phyloP scores from a whole-genome alignment of 2,888 invertebrate species.

The Zhuqinia jingwanae region DNA sequence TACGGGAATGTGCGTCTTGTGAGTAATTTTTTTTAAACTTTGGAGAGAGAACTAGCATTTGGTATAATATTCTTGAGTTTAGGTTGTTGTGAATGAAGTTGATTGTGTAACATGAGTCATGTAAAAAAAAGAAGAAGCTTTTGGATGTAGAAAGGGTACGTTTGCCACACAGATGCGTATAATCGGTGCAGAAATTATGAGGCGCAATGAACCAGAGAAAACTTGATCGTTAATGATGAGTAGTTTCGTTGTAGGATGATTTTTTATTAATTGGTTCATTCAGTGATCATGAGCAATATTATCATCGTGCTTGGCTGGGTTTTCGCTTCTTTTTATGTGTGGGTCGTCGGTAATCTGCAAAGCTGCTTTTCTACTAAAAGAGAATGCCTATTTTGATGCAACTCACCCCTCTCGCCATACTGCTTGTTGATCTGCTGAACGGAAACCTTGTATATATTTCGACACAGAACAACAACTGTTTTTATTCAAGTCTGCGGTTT shows the following conservation, averaged over 20 bases:
- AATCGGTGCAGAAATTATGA: constrained; percentile 54
- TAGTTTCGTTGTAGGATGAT: no score
- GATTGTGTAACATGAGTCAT: constrained; percentile 46
- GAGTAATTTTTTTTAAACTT: constrained; percentile 60
- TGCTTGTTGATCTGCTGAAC: constrained; percentile 15
- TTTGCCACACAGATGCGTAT: constrained; percentile 55
- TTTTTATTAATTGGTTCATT: constrained; percentile 70
- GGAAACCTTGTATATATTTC: constrained; percentile 25
- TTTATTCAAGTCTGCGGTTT: constrained; percentile 70
- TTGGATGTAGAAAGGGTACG: no score
- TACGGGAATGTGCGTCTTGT: constrained; percentile 71
- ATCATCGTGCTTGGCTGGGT: constrained; percentile 38
- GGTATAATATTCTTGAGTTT: constrained; percentile 2
- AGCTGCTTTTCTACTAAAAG: background rate
- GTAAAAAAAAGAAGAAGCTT: background rate
- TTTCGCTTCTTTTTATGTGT: background rate
- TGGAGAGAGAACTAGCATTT: no score
- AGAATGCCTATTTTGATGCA: background rate
- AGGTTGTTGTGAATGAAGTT: background rate
- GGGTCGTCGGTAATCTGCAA: no score
- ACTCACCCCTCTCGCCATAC: constrained; percentile 27
- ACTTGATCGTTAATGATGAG: constrained; percentile 30
- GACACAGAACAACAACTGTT: constrained; percentile 49
- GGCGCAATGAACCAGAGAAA: constrained; percentile 68
- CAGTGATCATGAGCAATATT: constrained; percentile 44